phyloP scores from a whole-genome alignment of 2,797 vertebrate species.

The Cirrhinus mrigala region DNA sequence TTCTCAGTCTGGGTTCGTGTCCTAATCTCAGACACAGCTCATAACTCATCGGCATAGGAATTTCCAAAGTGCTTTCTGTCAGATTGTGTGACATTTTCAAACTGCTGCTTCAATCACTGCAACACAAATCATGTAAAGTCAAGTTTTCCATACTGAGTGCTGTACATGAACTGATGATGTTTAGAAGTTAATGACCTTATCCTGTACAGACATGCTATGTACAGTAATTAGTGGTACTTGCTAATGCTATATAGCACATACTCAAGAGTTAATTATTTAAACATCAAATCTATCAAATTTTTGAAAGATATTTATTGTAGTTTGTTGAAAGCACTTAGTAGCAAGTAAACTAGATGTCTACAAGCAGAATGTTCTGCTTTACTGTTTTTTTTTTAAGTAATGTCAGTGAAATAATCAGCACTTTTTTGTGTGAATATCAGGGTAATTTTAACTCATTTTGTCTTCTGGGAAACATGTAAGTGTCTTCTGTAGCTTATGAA shows the following conservation, averaged over 20 bases:
- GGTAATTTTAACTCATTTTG: no score
- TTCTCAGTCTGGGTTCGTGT: slow-evolving; percentile 62
- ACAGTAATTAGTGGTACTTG: slow-evolving; percentile 9
- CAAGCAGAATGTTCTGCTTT: not conserved
- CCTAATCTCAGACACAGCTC: slow-evolving; percentile 57
- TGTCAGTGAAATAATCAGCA: not conserved
- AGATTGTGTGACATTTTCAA: slow-evolving; percentile 65
- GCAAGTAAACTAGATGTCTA: not conserved
- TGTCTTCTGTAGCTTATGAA: no score
- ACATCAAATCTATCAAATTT: not conserved
- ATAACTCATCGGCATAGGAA: slow-evolving; percentile 61
- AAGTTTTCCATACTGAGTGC: not conserved
- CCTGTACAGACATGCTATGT: not conserved
- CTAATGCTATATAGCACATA: not conserved
- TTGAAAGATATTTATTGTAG: not conserved
- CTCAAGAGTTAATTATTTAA: not conserved
- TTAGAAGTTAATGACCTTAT: not conserved
- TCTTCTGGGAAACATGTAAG: no score
- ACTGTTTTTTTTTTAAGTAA: not conserved
- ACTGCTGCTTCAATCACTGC: slow-evolving; percentile 36
- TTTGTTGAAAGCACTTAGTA: not conserved
- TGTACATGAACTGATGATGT: not conserved
- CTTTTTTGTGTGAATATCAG: not conserved
- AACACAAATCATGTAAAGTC: slow-evolving; percentile 47
- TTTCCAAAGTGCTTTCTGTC: slow-evolving; percentile 60